Evolutionary conservation across 1,140 invertebrate species (phyloP).

Genomic region (Drosophila dunni): DNA sequence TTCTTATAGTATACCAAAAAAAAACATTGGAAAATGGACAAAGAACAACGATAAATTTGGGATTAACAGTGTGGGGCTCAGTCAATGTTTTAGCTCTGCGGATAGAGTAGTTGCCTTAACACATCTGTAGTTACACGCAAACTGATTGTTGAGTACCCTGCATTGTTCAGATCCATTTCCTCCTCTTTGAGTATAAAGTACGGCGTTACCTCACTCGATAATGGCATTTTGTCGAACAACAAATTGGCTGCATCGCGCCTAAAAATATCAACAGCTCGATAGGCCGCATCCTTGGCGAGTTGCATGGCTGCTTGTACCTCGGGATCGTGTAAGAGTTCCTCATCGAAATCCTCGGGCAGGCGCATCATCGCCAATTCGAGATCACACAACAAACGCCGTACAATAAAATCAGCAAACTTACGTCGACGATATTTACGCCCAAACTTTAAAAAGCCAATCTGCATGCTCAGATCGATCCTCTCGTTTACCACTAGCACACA

Average conservation of each 20-base stretch:
- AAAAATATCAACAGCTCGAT: slow-evolving; percentile 45
- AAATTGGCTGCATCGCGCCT: slow-evolving; percentile 47
- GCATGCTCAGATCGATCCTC: not conserved
- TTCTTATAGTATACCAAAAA: not conserved
- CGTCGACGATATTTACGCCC: not conserved
- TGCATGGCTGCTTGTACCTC: not conserved
- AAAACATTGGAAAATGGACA: too few species aligned
- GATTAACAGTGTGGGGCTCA: not conserved
- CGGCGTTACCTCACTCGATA: not conserved
- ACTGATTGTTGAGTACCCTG: slow-evolving; percentile 24
- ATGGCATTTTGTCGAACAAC: not conserved
- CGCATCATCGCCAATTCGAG: slow-evolving; percentile 36
- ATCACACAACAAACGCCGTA: slow-evolving; percentile 53
- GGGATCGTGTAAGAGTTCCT: slow-evolving; percentile 7
- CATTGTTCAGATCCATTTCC: slow-evolving; percentile 14
- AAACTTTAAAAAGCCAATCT: not conserved
- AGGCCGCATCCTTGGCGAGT: slow-evolving; percentile 20
- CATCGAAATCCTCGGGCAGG: not conserved
- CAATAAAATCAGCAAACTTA: slow-evolving; percentile 41
- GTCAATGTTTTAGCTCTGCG: not conserved
- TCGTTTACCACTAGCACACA: not conserved
- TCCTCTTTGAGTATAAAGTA: slow-evolving; percentile 50
- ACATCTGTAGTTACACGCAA: slow-evolving; percentile 18
- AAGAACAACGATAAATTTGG: slow-evolving; percentile 3
- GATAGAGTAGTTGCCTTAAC: slow-evolving; percentile 32